phyloP scores from a whole-genome alignment of 1,140 invertebrate species.

The Agrypnia vestita region DNA sequence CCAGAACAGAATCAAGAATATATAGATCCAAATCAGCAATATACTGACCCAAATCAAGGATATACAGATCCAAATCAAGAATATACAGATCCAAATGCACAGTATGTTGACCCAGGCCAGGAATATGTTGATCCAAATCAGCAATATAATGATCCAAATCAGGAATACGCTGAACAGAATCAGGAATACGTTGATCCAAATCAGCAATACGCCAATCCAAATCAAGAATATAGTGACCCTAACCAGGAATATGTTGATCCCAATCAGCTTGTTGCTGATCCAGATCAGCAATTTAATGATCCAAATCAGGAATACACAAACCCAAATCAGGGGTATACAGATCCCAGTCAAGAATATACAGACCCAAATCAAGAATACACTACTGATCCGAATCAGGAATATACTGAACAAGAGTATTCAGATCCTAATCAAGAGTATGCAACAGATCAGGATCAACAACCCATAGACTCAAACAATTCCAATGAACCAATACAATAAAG shows the following conservation, averaged over 20 bases:
- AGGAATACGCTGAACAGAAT: conserved; percentile 48
- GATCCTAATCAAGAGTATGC: background rate
- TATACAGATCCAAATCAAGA: conserved; percentile 52
- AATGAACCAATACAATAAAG: too few relatives aligned
- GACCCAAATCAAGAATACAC: background rate
- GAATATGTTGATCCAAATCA: conserved; percentile 53
- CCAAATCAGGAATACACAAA: conserved; percentile 47
- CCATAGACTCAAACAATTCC: too few relatives aligned
- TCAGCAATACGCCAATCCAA: conserved; percentile 53
- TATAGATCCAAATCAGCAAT: conserved; percentile 41
- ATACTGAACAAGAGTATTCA: background rate
- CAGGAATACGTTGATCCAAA: conserved; percentile 49
- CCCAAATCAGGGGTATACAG: conserved; percentile 51
- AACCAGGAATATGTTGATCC: conserved; percentile 55
- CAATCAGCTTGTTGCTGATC: conserved; percentile 43
- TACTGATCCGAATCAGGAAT: background rate
- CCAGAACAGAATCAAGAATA: conserved; percentile 27
- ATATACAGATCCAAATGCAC: conserved; percentile 44
- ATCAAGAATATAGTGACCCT: conserved; percentile 47
- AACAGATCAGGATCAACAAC: too few relatives aligned
- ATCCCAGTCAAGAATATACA: background rate
- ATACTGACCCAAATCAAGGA: conserved; percentile 28
- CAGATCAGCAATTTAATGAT: conserved; percentile 46
- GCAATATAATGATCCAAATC: conserved; percentile 41
- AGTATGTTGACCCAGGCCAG: conserved; percentile 53